These are phyloP conservation scores for Philaethria dido DNA, from an alignment of 2,888 invertebrate genomes.

Conservation along the genomic window DNA sequence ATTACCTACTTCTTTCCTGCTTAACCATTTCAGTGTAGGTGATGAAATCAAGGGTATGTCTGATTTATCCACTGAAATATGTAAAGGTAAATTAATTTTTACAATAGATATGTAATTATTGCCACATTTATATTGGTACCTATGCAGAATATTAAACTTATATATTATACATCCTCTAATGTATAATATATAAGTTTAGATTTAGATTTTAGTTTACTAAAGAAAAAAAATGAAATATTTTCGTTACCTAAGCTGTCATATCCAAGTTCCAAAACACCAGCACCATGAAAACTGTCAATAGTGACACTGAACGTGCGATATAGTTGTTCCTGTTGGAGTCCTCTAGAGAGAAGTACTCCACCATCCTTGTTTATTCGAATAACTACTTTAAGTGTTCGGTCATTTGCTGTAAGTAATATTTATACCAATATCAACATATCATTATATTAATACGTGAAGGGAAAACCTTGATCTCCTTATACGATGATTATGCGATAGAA, in stretches of 20 bases:
- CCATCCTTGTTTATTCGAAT: conserved; percentile 59
- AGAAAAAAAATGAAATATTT: too few relatives aligned
- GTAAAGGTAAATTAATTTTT: neutral
- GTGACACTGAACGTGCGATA: conserved; percentile 58
- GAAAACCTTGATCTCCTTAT: too few relatives aligned
- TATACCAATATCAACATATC: too few relatives aligned
- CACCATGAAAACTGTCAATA: conserved; percentile 63
- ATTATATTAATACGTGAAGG: too few relatives aligned
- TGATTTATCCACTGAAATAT: conserved; percentile 46
- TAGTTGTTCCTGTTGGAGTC: conserved; percentile 57
- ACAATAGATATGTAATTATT: too few relatives aligned
- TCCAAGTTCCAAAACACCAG: conserved; percentile 65
- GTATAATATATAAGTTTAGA: too few relatives aligned
- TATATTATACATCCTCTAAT: too few relatives aligned
- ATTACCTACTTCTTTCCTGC: conserved; percentile 52
- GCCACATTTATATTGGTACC: too few relatives aligned
- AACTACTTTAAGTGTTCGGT: conserved; percentile 56
- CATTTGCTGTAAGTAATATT: conserved; percentile 54
- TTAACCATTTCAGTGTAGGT: conserved; percentile 60
- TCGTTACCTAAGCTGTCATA: conserved; percentile 59
- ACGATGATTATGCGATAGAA: too few relatives aligned
- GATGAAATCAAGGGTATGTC: conserved; percentile 49
- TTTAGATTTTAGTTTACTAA: too few relatives aligned
- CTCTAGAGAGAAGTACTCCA: conserved; percentile 57
- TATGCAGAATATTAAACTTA: too few relatives aligned